Evolutionary conservation across 2,113 vertebrate genomes (phyloP).

Genomic region (Saguinus imperator): DNA sequence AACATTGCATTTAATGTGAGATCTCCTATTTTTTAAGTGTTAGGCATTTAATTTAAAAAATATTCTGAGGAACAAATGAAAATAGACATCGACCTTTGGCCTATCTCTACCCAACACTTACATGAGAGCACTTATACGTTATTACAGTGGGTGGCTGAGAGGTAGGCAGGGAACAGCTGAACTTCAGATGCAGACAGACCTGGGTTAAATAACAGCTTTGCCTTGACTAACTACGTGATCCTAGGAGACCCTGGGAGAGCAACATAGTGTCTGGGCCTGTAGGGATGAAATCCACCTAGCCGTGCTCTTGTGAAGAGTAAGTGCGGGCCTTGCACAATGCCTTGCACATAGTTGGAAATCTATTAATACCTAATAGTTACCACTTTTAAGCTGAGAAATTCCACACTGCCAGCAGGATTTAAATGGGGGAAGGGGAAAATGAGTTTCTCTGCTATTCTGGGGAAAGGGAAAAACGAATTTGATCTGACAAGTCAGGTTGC

Average conservation of each 20-base stretch:
- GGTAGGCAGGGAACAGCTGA: no score
- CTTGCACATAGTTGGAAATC: neutral
- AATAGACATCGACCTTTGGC: neutral
- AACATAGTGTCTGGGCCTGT: neutral
- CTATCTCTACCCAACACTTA: neutral
- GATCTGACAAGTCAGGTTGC: neutral
- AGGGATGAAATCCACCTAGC: neutral
- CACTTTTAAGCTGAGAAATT: neutral
- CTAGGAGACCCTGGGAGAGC: neutral
- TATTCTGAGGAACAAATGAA: neutral
- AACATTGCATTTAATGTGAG: neutral
- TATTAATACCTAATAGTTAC: neutral
- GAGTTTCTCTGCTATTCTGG: neutral
- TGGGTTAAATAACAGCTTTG: neutral
- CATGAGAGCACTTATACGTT: no score
- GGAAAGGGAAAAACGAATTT: neutral
- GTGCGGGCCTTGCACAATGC: neutral
- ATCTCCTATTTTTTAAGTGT: slow-evolving; percentile 19
- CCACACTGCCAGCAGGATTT: neutral
- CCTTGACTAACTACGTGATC: neutral
- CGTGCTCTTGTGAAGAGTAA: neutral
- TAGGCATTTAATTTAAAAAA: neutral
- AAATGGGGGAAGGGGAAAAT: neutral
- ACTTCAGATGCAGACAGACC: neutral
- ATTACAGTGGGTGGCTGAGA: no score